A percentile compares a stretch with the other conserved stretches of the same genome.
Conservation (phyloP, 1,140 invertebrate genomes). For the Dendroctonus ponderosae region DNA sequence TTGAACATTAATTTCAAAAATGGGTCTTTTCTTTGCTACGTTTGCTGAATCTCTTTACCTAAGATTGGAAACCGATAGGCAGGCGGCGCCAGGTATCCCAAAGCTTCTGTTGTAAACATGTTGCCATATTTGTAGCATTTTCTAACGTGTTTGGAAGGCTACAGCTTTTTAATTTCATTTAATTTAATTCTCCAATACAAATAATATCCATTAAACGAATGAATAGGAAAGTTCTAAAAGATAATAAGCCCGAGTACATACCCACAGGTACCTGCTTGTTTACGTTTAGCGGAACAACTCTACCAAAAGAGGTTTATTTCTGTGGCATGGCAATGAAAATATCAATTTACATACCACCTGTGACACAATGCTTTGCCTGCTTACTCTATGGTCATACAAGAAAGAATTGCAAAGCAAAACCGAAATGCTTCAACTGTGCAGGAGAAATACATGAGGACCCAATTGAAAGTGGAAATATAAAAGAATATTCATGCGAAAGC, state of each 20-base stretch:
- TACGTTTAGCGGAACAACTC: slow-evolving; percentile 9
- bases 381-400: slow-evolving; percentile 21
- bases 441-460: neutral
- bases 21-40: no score
- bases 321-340: slow-evolving; percentile 1
- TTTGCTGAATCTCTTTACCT: no score
- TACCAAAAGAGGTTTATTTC: slow-evolving; percentile 9
- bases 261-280: slow-evolving; percentile 4
- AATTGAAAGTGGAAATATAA: neutral
- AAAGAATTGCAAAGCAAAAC: slow-evolving; percentile 21
- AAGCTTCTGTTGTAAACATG: no score
- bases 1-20: no score
- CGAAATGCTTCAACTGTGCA: slow-evolving; percentile 11
- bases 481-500: slow-evolving; percentile 5
- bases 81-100: no score
- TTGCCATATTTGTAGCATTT: no score
- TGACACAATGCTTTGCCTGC: slow-evolving; percentile 18
- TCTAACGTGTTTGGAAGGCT: no score
- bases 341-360: slow-evolving; percentile 3
- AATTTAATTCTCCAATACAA: no score
- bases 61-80: no score
- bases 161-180: no score
- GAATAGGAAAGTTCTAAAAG: no score
- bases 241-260: neutral
- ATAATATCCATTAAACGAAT: no score